Conservation (phyloP, 2,797 vertebrate species). For the Leptoclinus maculatus region DNA sequence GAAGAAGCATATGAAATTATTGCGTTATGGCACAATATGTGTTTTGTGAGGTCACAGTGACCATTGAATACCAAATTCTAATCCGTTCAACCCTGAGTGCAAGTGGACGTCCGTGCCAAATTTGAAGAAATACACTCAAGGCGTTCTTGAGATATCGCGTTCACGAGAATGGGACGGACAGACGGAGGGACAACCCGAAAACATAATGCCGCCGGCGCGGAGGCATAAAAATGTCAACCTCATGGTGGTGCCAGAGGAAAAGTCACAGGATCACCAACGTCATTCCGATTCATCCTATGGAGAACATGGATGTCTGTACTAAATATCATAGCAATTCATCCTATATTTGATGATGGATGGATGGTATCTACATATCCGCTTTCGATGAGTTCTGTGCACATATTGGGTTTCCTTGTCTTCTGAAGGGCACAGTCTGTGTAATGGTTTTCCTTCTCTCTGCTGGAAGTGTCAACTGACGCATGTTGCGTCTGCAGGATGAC, state of each 20-base stretch:
- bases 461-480: neutral
- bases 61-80: neutral
- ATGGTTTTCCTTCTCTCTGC: constrained; percentile 17
- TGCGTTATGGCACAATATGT: neutral
- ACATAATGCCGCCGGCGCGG: too few relatives aligned
- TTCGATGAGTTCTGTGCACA: constrained; percentile 5
- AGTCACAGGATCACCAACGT: neutral
- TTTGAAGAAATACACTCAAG: too few relatives aligned
- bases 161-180: too few relatives aligned
- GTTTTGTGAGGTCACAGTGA: neutral
- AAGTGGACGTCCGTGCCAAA: too few relatives aligned
- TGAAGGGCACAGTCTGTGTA: constrained; percentile 21
- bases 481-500: constrained; percentile 83
- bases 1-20: neutral
- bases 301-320: neutral
- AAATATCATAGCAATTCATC: neutral
- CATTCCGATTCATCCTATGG: neutral
- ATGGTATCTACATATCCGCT: constrained; percentile 67
- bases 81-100: neutral
- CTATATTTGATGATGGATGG: neutral
- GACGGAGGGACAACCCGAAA: too few relatives aligned
- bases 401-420: constrained; percentile 15
- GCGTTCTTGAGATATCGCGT: too few relatives aligned
- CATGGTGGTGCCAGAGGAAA: neutral
- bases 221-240: too few relatives aligned